Conservation (phyloP, 2,797 vertebrate genomes). For the Micrastur ruficollis region DNA sequence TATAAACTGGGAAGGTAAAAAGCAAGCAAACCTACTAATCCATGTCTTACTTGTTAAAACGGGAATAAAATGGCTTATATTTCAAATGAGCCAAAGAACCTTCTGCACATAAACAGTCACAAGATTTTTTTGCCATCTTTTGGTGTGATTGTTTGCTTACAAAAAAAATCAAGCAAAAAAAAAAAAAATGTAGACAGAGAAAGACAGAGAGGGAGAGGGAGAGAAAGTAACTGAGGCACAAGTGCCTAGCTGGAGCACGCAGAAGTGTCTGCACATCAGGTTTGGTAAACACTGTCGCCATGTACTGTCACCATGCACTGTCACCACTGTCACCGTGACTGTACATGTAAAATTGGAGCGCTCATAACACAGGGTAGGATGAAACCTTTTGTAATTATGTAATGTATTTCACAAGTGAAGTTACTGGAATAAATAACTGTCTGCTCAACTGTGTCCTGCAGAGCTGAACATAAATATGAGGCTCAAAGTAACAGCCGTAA, state of each 20-base stretch:
- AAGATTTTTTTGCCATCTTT: not conserved
- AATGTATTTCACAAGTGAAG: not conserved
- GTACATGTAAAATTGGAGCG: not conserved
- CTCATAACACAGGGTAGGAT: not conserved
- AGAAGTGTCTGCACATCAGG: not conserved
- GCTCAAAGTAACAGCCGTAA: constrained; percentile 16
- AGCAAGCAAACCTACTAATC: not conserved
- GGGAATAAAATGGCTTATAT: not conserved
- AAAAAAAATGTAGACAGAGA: not conserved
- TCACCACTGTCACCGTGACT: not conserved
- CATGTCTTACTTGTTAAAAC: not conserved
- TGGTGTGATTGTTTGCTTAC: not conserved
- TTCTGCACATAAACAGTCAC: not conserved
- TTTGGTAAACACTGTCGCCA: not conserved
- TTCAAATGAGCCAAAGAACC: not conserved
- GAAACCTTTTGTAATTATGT: not conserved
- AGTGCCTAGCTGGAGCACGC: not conserved
- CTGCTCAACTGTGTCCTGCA: not conserved
- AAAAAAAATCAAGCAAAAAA: not conserved
- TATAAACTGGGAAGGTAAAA: not conserved
- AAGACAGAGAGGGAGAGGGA: not conserved
- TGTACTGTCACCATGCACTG: not conserved
- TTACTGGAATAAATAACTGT: not conserved
- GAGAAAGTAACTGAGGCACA: not conserved
- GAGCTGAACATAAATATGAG: not conserved